Base-by-base conservation (phyloP, 2,113 vertebrate genomes). In the Pionites leucogaster region DNA sequence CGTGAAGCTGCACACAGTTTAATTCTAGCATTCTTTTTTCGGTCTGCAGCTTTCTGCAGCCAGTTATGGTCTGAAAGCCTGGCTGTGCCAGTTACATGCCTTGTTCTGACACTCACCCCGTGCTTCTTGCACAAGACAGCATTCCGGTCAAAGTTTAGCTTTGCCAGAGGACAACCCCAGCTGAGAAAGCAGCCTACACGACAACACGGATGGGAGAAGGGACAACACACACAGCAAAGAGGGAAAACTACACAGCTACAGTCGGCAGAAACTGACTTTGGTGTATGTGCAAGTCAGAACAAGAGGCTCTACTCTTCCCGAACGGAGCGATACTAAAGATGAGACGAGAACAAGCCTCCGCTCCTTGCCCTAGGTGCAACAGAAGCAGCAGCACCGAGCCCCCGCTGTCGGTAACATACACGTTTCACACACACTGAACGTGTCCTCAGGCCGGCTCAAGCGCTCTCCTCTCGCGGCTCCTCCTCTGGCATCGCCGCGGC, bases 401-500 rank as follows among this genome's bases (percentile, higher is more conserved):
- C 44, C n/a, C 47, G 59, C 35, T 29, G 52, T 44, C 9, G 25
- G 78, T 75, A 78, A 88, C 94, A 17, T 88, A 95, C 95, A 75
- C 49, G 81, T 68, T 53, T 82, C 89, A 9, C 83, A 81, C 78
- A 53, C 92, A 39, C 70, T 9, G 47, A 46, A 33, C n/a, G 86
- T 27, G 37, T 71, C 59, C 69, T 37, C 81, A 35, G 79, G 10
- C 65, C 49, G 35, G 25, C 53, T 93, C 92, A 97, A 63, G 80
- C 28, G 12, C 71, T 76, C 75, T 75, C 39, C 71, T 94, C 74
- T 67, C 46, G 60, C 33, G 49, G 29, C 59, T 76, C 78, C 57
- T 77, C 75, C 15, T 14, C 60, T 10, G 80, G 80, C 92, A 89
- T 93, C 75, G 62, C 93, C 68, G 53, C 93, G 82, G 91, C 82